Conservation (phyloP, 2,113 vertebrate species). For the Xiphophorus couchianus region DNA sequence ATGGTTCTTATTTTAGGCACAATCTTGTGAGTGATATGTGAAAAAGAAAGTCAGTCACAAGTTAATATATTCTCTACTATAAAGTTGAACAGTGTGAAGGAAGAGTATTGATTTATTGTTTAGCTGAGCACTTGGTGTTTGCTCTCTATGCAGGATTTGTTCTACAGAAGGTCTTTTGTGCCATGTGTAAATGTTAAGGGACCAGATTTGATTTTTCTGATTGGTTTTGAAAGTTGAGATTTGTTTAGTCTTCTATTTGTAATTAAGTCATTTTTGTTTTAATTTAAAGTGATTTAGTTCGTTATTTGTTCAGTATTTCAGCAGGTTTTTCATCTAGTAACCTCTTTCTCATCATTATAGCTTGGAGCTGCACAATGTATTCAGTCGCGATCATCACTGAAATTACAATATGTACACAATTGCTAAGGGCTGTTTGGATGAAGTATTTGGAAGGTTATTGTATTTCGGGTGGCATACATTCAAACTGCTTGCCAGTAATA, state of each 20-base stretch:
- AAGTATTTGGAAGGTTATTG: no score
- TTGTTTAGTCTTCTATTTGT: no score
- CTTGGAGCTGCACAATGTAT: not conserved
- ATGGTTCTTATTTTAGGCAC: no score
- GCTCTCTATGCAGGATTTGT: no score
- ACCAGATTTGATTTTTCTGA: not conserved
- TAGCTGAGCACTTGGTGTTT: not conserved
- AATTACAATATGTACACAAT: not conserved
- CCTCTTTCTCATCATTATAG: no score
- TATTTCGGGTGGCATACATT: not conserved
- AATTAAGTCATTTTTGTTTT: no score
- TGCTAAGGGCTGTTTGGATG: not conserved
- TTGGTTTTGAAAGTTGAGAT: no score
- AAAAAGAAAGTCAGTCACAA: not conserved
- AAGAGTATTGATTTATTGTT: not conserved
- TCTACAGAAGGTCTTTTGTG: not conserved
- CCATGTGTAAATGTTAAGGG: not conserved
- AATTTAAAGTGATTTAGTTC: no score
- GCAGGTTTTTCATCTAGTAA: no score
- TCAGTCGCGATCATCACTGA: not conserved
- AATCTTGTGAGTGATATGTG: not conserved
- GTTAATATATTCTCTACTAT: not conserved
- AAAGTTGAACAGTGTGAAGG: not conserved
- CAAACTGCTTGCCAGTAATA: not conserved
- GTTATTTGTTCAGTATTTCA: no score